Evolutionary conservation across 2,888 invertebrate species (phyloP).

Genomic region (Plemyria rubiginata): DNA sequence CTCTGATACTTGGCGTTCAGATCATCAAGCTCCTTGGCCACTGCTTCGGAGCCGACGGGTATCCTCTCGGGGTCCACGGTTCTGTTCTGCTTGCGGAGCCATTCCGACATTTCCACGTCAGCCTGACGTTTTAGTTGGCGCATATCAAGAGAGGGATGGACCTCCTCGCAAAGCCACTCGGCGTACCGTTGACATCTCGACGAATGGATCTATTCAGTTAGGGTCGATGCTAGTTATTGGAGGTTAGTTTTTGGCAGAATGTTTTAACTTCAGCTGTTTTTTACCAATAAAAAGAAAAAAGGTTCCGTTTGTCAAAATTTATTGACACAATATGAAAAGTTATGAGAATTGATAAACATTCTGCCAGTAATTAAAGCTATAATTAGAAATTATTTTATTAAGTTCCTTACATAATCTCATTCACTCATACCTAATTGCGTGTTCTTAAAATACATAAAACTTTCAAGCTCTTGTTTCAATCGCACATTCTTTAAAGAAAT

Average conservation of each 20-base stretch:
- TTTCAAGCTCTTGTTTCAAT: background rate
- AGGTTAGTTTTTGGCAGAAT: constrained; percentile 72
- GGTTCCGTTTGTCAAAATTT: background rate
- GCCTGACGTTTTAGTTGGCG: constrained; percentile 74
- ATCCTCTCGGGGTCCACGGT: constrained; percentile 58
- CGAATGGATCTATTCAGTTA: constrained; percentile 91
- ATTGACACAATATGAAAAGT: background rate
- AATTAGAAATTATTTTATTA: constrained; percentile 36
- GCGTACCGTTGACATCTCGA: constrained; percentile 93
- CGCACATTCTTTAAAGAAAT: background rate
- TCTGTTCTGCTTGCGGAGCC: constrained; percentile 63
- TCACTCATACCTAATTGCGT: background rate
- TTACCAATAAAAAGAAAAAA: background rate
- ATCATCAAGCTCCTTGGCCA: constrained; percentile 91
- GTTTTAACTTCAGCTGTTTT: constrained; percentile 40
- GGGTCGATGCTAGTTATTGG: constrained; percentile 81
- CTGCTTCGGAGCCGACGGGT: constrained; percentile 88
- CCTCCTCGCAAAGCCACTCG: constrained; percentile 92
- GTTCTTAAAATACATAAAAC: constrained; percentile 8
- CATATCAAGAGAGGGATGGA: constrained; percentile 91
- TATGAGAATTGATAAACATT: constrained; percentile 37
- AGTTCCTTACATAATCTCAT: constrained; percentile 35
- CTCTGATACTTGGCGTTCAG: constrained; percentile 92
- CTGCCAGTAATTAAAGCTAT: constrained; percentile 41
- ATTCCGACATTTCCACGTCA: constrained; percentile 69